Percentiles rank a stretch among this genome's conserved stretches.
Evolutionary conservation across 2,797 vertebrate genomes (phyloP).

Genomic region (Molossus molossus): DNA sequence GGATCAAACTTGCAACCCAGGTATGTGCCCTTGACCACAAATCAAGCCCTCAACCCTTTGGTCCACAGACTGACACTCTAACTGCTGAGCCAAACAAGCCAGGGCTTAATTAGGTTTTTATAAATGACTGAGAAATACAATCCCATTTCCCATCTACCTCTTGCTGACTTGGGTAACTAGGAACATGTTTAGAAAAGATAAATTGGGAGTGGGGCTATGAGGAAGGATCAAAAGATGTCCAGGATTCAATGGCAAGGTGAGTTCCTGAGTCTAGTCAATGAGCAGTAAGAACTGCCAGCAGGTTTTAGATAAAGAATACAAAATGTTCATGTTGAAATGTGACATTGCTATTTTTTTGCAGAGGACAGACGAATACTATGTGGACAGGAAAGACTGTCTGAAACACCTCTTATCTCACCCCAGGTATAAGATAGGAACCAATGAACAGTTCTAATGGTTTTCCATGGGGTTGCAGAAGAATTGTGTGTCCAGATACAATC

Average conservation of each 20-base stretch:
- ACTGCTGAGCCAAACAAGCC: no score
- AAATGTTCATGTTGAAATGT: conserved; percentile 39
- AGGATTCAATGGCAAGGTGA: conserved; percentile 33
- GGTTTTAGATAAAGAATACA: conserved; percentile 38
- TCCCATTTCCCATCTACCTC: conserved; percentile 32
- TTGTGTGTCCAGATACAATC: background rate
- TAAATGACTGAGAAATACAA: conserved; percentile 57
- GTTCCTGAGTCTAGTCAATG: conserved; percentile 43
- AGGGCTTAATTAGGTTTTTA: conserved; percentile 46
- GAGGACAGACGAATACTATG: background rate
- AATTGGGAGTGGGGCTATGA: background rate
- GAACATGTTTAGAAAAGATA: conserved; percentile 43
- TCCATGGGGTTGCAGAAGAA: background rate
- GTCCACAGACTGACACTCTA: no score
- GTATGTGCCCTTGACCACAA: no score
- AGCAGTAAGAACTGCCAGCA: background rate
- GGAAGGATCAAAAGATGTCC: conserved; percentile 31
- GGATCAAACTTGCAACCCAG: no score
- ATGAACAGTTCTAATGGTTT: conserved; percentile 42
- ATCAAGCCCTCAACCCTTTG: no score
- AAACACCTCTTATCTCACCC: conserved; percentile 14
- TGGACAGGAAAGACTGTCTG: conserved; percentile 14
- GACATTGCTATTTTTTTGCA: background rate
- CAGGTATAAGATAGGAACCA: background rate
- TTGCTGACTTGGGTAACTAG: conserved; percentile 58